phyloP scores from a whole-genome alignment of 2,113 vertebrate genomes.

The Upupa epops region DNA sequence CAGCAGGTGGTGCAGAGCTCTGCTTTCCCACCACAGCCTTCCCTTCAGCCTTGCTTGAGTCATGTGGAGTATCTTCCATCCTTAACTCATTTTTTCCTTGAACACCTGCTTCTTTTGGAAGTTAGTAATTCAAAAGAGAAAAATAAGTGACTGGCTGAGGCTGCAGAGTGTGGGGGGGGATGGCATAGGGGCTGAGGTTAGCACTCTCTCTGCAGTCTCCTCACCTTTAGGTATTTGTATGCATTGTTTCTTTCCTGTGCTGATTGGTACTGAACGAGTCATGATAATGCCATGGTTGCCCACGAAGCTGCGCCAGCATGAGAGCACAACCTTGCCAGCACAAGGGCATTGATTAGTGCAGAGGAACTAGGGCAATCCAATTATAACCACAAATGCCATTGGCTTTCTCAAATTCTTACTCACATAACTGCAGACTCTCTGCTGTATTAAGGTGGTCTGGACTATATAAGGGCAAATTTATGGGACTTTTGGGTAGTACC shows the following conservation, averaged over 20 bases:
- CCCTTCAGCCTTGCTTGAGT: accelerated
- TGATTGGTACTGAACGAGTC: neutral
- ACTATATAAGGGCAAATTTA: neutral
- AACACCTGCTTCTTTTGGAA: neutral
- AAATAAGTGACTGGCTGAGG: neutral
- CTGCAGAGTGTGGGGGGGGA: neutral
- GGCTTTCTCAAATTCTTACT: constrained; percentile 46
- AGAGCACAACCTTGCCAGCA: constrained; percentile 55
- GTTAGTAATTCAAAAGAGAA: neutral
- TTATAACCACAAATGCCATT: constrained; percentile 59
- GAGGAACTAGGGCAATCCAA: constrained; percentile 66
- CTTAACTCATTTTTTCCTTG: neutral
- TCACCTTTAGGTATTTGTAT: constrained; percentile 58
- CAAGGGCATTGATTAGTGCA: constrained; percentile 62
- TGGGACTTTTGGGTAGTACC: neutral
- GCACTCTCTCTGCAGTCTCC: neutral
- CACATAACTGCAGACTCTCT: constrained; percentile 1
- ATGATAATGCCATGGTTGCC: constrained; percentile 48
- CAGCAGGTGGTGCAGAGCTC: neutral
- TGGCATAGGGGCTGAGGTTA: neutral
- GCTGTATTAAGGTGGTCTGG: constrained; percentile 60
- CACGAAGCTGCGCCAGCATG: constrained; percentile 11
- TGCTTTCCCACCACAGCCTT: accelerated
- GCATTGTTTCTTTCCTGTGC: neutral
- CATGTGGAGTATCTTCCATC: neutral